Evolutionary conservation across 2,888 invertebrate species (phyloP).

Genomic region (Cheilosia impressa): DNA sequence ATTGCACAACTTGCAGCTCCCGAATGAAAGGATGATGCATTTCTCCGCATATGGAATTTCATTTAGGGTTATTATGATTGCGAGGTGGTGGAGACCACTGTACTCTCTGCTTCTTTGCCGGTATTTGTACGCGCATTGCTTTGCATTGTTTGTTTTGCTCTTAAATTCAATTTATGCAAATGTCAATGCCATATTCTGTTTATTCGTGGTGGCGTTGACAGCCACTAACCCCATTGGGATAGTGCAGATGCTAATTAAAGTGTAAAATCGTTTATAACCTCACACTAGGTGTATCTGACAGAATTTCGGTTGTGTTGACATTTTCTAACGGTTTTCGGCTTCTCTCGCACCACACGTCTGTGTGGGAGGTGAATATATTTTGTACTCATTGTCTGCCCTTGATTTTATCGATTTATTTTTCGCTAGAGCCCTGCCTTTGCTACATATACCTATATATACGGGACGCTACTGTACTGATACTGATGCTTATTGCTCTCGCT

Average conservation of each 20-base stretch:
- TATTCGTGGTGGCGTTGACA: conserved; percentile 50
- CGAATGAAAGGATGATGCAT: conserved; percentile 37
- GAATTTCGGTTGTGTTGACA: conserved; percentile 35
- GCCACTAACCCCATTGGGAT: conserved; percentile 13
- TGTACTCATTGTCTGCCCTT: conserved; percentile 83
- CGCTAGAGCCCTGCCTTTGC: conserved; percentile 61
- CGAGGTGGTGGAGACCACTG: conserved; percentile 5
- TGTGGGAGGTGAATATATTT: conserved; percentile 62
- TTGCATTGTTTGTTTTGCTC: conserved; percentile 67
- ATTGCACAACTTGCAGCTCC: conserved; percentile 43
- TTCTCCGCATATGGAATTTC: conserved; percentile 50
- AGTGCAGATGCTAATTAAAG: not conserved
- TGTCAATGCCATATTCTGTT: conserved; percentile 71
- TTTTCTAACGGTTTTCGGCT: conserved; percentile 14
- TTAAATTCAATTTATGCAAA: conserved; percentile 73
- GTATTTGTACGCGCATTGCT: conserved; percentile 47
- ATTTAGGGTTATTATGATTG: conserved; percentile 44
- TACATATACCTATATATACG: conserved; percentile 45
- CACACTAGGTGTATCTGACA: conserved; percentile 4
- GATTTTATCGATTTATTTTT: conserved; percentile 82
- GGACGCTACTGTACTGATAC: conserved; percentile 46
- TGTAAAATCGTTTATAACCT: conserved; percentile 15
- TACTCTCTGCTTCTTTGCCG: conserved; percentile 22
- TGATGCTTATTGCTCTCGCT: conserved; percentile 29
- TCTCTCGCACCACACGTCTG: conserved; percentile 13